phyloP scores from a whole-genome alignment of 2,113 vertebrate species.

The Phocoena sinus region DNA sequence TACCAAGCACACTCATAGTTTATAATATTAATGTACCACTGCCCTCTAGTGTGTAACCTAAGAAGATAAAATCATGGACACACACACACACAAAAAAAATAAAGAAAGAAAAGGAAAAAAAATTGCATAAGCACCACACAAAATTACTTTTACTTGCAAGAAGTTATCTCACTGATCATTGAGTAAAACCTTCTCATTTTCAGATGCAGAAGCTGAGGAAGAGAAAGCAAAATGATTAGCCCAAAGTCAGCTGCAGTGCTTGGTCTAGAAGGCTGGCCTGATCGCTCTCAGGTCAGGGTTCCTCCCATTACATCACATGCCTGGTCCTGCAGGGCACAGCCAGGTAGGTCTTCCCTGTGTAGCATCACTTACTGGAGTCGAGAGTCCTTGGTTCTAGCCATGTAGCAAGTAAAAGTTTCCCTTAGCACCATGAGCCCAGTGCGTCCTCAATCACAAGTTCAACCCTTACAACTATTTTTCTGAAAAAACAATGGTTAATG shows the following conservation, averaged over 20 bases:
- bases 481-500: constrained; percentile 67
- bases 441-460: constrained; percentile 59
- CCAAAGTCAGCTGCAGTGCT: neutral
- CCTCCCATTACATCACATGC: accelerated
- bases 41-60: constrained; percentile 71
- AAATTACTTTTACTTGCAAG: neutral
- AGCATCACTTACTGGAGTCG: neutral
- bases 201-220: neutral
- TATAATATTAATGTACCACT: constrained; percentile 61
- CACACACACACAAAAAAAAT: neutral
- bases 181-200: neutral
- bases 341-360: neutral
- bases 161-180: neutral
- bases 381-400: neutral
- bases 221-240: neutral
- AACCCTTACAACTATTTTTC: constrained; percentile 56
- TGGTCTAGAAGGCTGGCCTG: neutral
- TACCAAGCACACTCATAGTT: neutral
- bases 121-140: neutral
- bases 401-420: neutral
- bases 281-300: neutral
- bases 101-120: neutral
- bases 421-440: neutral
- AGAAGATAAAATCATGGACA: constrained; percentile 34
- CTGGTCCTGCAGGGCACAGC: accelerated